A percentile compares a stretch with the other conserved stretches of the same genome.
Conservation (phyloP, 2,888 invertebrate genomes). For the Stenurella melanura region DNA sequence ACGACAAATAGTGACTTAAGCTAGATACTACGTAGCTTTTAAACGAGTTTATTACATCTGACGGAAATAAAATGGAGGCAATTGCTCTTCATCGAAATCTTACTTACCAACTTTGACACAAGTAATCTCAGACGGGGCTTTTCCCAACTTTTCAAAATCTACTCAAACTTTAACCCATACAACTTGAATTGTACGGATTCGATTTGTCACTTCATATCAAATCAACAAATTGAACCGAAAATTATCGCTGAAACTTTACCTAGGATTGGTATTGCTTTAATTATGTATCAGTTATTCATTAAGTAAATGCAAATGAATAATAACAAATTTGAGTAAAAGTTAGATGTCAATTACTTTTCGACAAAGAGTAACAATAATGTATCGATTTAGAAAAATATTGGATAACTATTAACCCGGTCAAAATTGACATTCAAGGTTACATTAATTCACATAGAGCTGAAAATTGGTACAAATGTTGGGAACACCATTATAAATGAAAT, state of each 20-base stretch:
- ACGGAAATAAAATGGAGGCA: neutral
- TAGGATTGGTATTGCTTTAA: neutral
- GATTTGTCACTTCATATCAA: neutral
- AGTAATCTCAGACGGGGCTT: neutral
- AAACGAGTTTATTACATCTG: neutral
- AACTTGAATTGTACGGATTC: neutral
- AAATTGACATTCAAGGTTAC: no score
- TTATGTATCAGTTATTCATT: neutral
- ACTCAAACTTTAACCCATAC: constrained; percentile 2
- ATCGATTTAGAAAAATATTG: no score
- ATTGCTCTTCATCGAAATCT: constrained; percentile 6
- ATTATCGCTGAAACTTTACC: neutral
- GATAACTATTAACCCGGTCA: no score
- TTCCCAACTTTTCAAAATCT: neutral
- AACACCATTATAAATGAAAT: no score
- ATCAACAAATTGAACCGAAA: neutral
- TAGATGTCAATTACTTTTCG: no score
- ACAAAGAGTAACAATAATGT: no score
- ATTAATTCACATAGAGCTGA: no score
- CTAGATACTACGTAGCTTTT: neutral
- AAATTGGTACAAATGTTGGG: no score
- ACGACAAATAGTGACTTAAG: neutral
- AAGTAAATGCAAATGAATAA: no score
- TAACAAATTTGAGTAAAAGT: no score
- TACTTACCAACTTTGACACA: constrained; percentile 4